phyloP scores from a whole-genome alignment of 2,797 vertebrate genomes.

The Gadopsis bispinosus region DNA sequence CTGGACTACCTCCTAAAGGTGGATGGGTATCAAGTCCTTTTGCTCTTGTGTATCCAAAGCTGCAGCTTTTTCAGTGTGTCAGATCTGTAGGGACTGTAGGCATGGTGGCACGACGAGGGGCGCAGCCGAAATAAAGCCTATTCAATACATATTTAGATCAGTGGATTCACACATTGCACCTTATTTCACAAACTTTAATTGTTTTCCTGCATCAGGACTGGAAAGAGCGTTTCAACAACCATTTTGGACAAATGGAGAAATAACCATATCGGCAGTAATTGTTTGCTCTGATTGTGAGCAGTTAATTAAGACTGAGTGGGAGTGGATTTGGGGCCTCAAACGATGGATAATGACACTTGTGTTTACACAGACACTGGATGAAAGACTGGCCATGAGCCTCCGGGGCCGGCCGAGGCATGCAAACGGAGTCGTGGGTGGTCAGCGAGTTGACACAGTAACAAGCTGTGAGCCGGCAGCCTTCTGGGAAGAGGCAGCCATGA shows the following conservation, averaged over 20 bases:
- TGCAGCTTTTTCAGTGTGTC: background rate
- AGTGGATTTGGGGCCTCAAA: constrained; percentile 23
- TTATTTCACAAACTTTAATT: background rate
- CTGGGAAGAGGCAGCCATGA: constrained; percentile 45
- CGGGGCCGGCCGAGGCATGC: background rate
- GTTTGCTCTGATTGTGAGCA: background rate
- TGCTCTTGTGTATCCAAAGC: no score
- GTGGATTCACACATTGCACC: background rate
- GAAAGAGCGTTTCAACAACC: constrained; percentile 1
- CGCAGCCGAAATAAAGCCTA: background rate
- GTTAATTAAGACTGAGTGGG: constrained; percentile 5
- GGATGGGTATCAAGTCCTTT: no score
- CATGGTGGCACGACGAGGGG: no score
- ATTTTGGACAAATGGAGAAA: constrained; percentile 7
- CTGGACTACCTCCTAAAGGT: no score
- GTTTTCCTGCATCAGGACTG: background rate
- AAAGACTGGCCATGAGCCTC: constrained; percentile 19
- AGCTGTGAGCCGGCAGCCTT: constrained; percentile 46
- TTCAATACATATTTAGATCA: background rate
- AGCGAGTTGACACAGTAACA: constrained; percentile 32
- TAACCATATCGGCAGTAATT: constrained; percentile 12
- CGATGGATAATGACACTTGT: background rate
- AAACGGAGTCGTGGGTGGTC: constrained; percentile 27
- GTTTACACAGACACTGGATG: background rate
- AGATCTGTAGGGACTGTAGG: background rate